These are phyloP conservation scores for Psilopsiagon aymara DNA, from an alignment of 2,113 vertebrate genomes.

Conservation along the genomic window DNA sequence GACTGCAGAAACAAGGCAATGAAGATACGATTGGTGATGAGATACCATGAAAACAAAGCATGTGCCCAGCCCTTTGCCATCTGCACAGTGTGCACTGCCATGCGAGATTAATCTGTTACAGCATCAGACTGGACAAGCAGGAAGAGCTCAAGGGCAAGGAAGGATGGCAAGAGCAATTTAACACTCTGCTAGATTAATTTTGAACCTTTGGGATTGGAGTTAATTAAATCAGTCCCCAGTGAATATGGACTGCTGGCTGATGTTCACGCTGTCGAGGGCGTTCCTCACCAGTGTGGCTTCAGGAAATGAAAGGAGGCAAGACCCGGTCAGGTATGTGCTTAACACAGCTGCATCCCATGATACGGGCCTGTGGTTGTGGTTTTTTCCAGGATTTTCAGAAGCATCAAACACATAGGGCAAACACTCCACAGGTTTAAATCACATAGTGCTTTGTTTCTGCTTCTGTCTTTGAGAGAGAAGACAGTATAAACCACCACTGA, in stretches of 20 bases:
- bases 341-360: not conserved
- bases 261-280: not conserved
- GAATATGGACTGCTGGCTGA: not conserved
- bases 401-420: not conserved
- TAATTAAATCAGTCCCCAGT: not conserved
- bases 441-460: not conserved
- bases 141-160: slow-evolving; percentile 9
- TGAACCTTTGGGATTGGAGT: not conserved
- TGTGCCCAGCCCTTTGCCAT: not conserved
- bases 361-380: not conserved
- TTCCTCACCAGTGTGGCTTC: not conserved
- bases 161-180: slow-evolving; percentile 5
- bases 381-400: not conserved
- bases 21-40: not conserved
- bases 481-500: not conserved
- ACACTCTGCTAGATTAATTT: not conserved
- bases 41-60: not conserved
- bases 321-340: not conserved
- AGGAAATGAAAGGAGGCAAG: not conserved
- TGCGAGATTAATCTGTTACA: not conserved
- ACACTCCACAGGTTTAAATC: not conserved
- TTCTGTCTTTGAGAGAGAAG: not conserved
- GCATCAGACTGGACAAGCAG: slow-evolving; percentile 6
- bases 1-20: slow-evolving; percentile 73
- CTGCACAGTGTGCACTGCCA: not conserved